Conservation (phyloP, 2,797 vertebrate genomes). For the Trichosurus vulpecula region DNA sequence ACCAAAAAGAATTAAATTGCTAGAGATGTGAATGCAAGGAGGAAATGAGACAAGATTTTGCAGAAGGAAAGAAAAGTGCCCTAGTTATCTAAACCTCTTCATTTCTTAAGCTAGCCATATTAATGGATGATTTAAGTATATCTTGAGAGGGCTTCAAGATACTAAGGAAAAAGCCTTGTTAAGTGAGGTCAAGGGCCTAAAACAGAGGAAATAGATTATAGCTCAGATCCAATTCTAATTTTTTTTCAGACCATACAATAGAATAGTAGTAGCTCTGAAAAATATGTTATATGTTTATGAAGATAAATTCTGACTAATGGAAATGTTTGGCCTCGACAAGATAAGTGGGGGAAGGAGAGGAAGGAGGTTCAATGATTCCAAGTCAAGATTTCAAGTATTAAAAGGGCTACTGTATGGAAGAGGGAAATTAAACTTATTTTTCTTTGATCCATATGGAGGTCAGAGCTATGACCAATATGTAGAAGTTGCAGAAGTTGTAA, state of each 20-base stretch:
- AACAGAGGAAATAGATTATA: neutral
- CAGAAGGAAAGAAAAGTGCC: neutral
- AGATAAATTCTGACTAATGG: neutral
- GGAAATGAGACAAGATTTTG: neutral
- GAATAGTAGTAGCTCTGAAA: neutral
- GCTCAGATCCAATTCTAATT: neutral
- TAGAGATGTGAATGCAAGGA: neutral
- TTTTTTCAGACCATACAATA: conserved; percentile 20
- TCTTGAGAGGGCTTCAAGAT: conserved; percentile 19
- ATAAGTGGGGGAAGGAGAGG: neutral
- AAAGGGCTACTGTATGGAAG: neutral
- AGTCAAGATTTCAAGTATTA: neutral
- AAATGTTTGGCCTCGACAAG: neutral
- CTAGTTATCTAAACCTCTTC: neutral
- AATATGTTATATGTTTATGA: neutral
- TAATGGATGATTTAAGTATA: conserved; percentile 28
- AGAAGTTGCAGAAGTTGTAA: neutral
- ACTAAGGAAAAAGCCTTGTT: neutral
- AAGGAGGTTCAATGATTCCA: neutral
- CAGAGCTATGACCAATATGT: neutral
- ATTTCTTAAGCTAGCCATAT: neutral
- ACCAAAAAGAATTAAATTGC: neutral
- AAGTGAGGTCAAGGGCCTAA: conserved; percentile 18
- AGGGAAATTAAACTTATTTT: neutral
- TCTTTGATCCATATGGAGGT: neutral